Evolutionary conservation across 2,888 invertebrate species (phyloP).

Genomic region (Pristionchus mayeri): DNA sequence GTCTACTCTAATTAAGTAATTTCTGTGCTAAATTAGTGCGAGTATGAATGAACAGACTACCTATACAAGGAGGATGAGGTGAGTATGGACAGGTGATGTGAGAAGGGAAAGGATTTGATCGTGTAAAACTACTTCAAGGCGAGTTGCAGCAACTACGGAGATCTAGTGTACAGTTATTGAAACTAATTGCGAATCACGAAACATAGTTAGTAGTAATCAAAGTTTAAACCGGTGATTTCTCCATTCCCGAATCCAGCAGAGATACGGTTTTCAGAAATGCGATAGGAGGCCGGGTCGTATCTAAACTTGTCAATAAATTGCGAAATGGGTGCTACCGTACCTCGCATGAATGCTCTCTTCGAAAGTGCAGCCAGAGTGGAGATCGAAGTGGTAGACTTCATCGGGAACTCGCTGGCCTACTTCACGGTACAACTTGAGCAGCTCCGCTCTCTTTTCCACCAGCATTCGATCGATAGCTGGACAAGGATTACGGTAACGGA

Average conservation of each 20-base stretch:
- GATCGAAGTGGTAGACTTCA: neutral
- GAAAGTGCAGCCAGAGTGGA: slow-evolving; percentile 11
- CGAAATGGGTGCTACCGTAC: neutral
- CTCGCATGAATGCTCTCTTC: neutral
- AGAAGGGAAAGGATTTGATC: neutral
- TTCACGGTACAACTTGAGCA: neutral
- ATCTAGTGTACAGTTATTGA: neutral
- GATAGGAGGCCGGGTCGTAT: no score
- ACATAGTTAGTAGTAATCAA: neutral
- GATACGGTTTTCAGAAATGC: neutral
- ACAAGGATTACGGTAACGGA: neutral
- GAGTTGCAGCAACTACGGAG: neutral
- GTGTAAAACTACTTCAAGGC: neutral
- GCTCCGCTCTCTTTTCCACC: neutral
- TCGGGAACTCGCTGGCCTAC: neutral
- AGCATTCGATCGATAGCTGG: slow-evolving; percentile 18
- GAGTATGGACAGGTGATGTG: neutral
- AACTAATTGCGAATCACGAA: no score
- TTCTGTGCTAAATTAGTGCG: neutral
- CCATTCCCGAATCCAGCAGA: neutral
- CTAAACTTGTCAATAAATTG: neutral
- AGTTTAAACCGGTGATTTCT: neutral
- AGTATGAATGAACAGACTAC: neutral
- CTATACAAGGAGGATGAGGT: neutral
- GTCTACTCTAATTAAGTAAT: neutral